A percentile compares a stretch with the other conserved stretches of the same genome.
These are phyloP conservation scores for Bugula neritina DNA, from an alignment of 2,888 invertebrate genomes.

Conservation along the genomic window DNA sequence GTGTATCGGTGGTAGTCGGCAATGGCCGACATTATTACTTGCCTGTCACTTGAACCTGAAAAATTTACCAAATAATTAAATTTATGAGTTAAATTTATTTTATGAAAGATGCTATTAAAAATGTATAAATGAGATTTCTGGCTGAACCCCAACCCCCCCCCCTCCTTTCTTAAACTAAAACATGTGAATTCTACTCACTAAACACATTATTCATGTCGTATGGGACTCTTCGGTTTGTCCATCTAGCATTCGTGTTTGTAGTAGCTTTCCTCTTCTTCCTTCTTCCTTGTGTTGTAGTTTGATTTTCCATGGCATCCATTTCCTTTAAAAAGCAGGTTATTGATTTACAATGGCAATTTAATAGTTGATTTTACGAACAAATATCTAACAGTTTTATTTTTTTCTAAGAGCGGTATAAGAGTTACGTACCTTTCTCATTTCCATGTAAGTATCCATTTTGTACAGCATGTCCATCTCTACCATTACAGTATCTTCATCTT, in stretches of 20 bases:
- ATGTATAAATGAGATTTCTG: too few relatives aligned
- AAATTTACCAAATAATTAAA: too few relatives aligned
- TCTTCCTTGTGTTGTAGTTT: background rate
- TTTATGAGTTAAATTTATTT: too few relatives aligned
- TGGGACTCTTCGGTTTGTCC: conserved; percentile 35
- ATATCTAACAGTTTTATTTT: too few relatives aligned
- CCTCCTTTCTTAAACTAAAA: too few relatives aligned
- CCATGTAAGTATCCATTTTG: conserved; percentile 30
- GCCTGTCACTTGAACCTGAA: conserved; percentile 30
- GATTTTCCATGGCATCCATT: background rate
- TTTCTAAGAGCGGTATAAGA: too few relatives aligned
- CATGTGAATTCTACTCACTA: too few relatives aligned
- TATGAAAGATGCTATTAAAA: too few relatives aligned
- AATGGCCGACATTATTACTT: conserved; percentile 34
- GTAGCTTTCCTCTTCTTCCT: conserved; percentile 17
- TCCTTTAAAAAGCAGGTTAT: background rate
- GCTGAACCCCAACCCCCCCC: too few relatives aligned
- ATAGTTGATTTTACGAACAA: too few relatives aligned
- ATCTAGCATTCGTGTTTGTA: conserved; percentile 28
- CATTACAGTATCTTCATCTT: conserved; percentile 30
- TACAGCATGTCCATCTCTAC: conserved; percentile 35
- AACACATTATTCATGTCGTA: conserved; percentile 34
- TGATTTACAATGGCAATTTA: background rate
- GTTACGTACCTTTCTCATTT: conserved; percentile 26
- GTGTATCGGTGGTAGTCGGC: conserved; percentile 38